phyloP scores from a whole-genome alignment of 2,113 vertebrate species.

The Phrynosoma blainvillii region DNA sequence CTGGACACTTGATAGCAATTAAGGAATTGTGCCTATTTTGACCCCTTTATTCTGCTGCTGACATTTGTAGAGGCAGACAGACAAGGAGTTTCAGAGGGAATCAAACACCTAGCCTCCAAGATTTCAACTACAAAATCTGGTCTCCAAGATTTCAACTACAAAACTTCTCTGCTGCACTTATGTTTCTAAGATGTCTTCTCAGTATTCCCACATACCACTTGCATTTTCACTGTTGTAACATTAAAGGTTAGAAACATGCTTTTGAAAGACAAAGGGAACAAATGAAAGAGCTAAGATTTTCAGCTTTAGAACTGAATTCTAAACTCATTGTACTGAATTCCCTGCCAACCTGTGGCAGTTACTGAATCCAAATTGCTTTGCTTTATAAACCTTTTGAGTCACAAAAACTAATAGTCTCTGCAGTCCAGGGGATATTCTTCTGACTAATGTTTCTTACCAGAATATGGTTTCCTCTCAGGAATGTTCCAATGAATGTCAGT shows the following conservation, averaged over 20 bases:
- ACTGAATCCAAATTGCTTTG: neutral
- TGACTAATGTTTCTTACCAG: neutral
- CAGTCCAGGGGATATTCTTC: neutral
- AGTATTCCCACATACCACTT: neutral
- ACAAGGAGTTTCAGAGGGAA: neutral
- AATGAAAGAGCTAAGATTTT: neutral
- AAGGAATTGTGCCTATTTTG: neutral
- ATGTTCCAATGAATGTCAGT: conserved; percentile 25
- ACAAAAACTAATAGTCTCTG: conserved; percentile 24
- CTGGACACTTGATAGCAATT: neutral
- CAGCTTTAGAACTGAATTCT: neutral
- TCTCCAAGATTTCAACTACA: neutral
- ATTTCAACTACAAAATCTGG: neutral
- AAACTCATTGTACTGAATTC: neutral
- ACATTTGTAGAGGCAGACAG: too few relatives aligned
- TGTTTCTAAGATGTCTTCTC: neutral
- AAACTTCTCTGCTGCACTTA: neutral
- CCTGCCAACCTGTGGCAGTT: neutral
- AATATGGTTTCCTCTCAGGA: conserved; percentile 31
- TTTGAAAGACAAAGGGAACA: neutral
- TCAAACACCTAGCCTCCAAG: too few relatives aligned
- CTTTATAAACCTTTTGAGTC: conserved; percentile 28
- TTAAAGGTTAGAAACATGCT: neutral
- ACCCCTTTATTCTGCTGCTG: neutral
- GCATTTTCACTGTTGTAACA: neutral